Base-by-base conservation (phyloP, 2,113 vertebrate genomes). In the Geococcyx californianus region DNA sequence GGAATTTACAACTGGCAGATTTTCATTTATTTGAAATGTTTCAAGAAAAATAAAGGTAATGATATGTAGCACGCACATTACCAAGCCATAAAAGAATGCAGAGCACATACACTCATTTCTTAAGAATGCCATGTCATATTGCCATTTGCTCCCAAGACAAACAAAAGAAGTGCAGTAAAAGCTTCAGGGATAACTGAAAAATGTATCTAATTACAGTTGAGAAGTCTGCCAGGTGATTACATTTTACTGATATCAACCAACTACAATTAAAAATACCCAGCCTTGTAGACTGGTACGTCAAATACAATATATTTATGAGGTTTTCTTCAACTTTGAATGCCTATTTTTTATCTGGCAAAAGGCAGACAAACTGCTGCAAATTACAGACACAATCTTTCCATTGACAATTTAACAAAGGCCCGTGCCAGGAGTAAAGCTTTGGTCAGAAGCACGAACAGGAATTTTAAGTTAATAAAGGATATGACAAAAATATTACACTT, bases 111-210 rank as follows among this genome's bases (percentile, higher is more conserved):
- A 69, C 33, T 89, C 84, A 84, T 83, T 70, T 72, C 84, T 87
- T 70, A 93, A 88, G 87, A 95, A 94, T 74, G 51, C 51, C 31
- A 47, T 42, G 51, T 80, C 67, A 52, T 51, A 70, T 16, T 93
- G 75, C 68, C n/a, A 70, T 77, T 94, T 80, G 14, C n/a, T 93
- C 67, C 85, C 70, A 93, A 91, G 51, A 69, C 36, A 94, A 89
- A 87, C 51, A 51, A 36, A 78, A 63, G 47, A 21, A 31, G 36
- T 42, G 4, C 10, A 87, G 82, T 79, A 82, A 95, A 86, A 93
- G 40, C 70, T 87, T 95, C 87, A 67, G 38, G 24, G 56, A 90
- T 69, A 89, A 87, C 49, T 91, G 84, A 76, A 89, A 89, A 96
- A 93, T 45, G 5, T 33, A 72, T 56, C 62, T 89, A 93, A 83